Evolutionary conservation across 2,797 vertebrate species (phyloP), one percentile per base, ranked within the genome.

Genomic region (Halcyon smyrnensis): DNA sequence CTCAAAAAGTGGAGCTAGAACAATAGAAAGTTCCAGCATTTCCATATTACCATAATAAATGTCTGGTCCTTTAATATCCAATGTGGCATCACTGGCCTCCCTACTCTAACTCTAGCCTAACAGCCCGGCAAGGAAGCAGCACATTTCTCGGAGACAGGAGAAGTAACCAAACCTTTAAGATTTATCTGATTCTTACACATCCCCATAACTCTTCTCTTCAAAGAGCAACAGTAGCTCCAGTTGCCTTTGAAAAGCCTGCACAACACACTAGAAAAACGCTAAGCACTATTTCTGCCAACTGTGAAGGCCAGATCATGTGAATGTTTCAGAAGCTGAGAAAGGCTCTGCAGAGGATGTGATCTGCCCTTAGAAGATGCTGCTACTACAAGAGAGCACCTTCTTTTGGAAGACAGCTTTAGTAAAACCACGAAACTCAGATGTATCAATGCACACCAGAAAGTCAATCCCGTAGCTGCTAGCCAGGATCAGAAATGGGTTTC

Each of bases 1-100:
- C 20, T 87, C 75, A 67, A 74, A n/a, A 92, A 79, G 46, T 14
- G 15, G 32, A 87, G 50, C 27, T 17, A 12, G 60, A 87, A 28
- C 30, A 89, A 75, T 3, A 57, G 62, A 28, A 76, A 62, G 36
- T 32, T 71, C 41, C 70, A 87, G 62, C 43, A 39, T 62, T 65
- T 90, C 67, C 39, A 19, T 74, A 41, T 24, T 45, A 64, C 13
- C 24, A 43, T 36, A 77, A 7, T 51, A 30, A 54, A 28, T 8
- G 16, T 32, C 51, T 21, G 45, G n/a, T 45, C 15, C 71, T 50
- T 30, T 39, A 19, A 28, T 15, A 57, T 51, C 65, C n/a, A 48
- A 2, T 2, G 2, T 0, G 0, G 18, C 6, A 4, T 10, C 59
- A 45, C n/a, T 19, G 30, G 10, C n/a, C 46, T 51, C 85, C 57